Evolutionary conservation across 1,140 invertebrate genomes (phyloP).

Genomic region (Drosophila baimaii): DNA sequence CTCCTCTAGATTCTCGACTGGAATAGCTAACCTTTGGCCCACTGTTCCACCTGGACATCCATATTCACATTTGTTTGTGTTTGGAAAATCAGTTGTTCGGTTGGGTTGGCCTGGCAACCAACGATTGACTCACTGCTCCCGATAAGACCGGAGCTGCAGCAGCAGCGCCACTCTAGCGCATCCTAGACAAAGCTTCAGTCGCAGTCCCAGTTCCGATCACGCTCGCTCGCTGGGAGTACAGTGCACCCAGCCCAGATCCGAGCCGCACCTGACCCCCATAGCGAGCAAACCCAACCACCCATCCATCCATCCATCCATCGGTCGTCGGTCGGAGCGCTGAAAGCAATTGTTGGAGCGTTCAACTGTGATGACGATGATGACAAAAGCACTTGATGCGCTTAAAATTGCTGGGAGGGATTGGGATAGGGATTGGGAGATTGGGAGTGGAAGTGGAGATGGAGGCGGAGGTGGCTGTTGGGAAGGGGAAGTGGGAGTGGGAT

Average conservation of each 20-base stretch:
- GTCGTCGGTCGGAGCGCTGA: conserved; percentile 19
- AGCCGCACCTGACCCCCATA: conserved; percentile 33
- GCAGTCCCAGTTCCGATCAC: neutral
- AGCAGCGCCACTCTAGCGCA: conserved; percentile 34
- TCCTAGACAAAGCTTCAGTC: conserved; percentile 35
- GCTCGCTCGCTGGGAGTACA: neutral
- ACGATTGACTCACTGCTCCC: conserved; percentile 48
- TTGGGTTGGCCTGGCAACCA: conserved; percentile 51
- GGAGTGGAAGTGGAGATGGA: neutral
- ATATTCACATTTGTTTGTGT: conserved; percentile 27
- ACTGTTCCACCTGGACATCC: conserved; percentile 9
- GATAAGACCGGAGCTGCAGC: conserved; percentile 11
- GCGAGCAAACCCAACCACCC: neutral
- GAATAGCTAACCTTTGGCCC: neutral
- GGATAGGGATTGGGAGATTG: neutral
- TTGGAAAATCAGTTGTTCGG: conserved; percentile 49
- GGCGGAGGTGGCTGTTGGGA: neutral
- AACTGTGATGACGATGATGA: conserved; percentile 60
- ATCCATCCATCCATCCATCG: neutral
- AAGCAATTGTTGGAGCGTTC: conserved; percentile 62
- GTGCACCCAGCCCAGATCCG: conserved; percentile 22
- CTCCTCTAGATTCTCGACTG: neutral
- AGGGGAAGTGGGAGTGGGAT: neutral
- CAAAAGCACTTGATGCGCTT: conserved; percentile 61
- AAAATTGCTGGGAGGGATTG: conserved; percentile 29